phyloP scores from a whole-genome alignment of 2,888 invertebrate genomes.

The Drosophila peninsularis region DNA sequence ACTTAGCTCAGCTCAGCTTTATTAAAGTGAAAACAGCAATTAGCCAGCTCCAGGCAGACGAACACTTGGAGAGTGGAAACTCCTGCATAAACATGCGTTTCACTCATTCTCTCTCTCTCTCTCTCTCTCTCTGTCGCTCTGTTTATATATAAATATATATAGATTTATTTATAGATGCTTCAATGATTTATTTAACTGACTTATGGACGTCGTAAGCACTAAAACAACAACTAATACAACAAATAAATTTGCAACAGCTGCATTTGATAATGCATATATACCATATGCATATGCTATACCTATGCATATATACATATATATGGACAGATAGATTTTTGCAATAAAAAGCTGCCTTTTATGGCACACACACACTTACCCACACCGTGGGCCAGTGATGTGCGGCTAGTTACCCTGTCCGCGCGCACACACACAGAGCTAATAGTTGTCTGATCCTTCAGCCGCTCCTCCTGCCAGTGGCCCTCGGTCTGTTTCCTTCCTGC shows the following conservation, averaged over 20 bases:
- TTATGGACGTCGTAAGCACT: constrained; percentile 57
- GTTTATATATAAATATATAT: not conserved
- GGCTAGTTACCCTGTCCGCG: constrained; percentile 26
- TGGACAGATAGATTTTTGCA: constrained; percentile 36
- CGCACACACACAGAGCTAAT: constrained; percentile 40
- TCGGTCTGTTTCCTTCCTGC: constrained; percentile 46
- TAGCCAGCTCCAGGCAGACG: too few relatives aligned
- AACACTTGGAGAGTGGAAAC: not conserved
- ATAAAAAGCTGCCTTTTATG: constrained; percentile 71
- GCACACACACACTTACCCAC: constrained; percentile 28
- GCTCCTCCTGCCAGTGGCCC: not conserved
- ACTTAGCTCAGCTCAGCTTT: not conserved
- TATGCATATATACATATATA: not conserved
- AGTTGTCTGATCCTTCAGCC: constrained; percentile 56
- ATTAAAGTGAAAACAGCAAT: not conserved
- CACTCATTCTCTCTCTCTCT: not conserved
- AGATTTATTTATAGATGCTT: constrained; percentile 51
- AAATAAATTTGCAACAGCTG: constrained; percentile 78
- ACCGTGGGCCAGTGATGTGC: not conserved
- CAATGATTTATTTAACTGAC: constrained; percentile 72
- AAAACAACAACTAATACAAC: constrained; percentile 65
- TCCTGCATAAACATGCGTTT: not conserved
- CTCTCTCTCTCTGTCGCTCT: not conserved
- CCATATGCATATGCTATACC: not conserved
- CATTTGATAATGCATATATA: constrained; percentile 67